Base-by-base conservation (phyloP, 2,797 vertebrate species). In the Hemitrygon akajei region DNA sequence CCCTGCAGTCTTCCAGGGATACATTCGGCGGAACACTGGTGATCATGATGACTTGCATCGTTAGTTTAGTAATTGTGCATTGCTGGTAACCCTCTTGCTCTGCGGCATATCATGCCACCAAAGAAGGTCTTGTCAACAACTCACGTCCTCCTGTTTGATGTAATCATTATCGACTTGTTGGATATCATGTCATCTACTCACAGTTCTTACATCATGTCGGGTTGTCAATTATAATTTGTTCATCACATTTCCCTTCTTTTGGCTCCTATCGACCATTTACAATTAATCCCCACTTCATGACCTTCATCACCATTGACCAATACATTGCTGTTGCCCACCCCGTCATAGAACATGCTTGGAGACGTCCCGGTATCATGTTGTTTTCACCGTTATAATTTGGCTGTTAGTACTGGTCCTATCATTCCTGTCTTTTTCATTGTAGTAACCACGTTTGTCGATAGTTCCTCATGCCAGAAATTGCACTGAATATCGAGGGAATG, bases 281-380 rank as follows among this genome's bases (percentile, higher is more conserved):
- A 56, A n/a, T 25, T 10, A 63, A n/a, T n/a, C 47, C 58, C 30
- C n/a, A n/a, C n/a, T 63, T 87, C 56, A 87, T 87, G 84, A n/a
- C 84, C 30, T 87, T 47, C 14, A 63, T 87, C 60, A 27, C 84
- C 14, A n/a, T 87, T 58, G 84, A 87, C 30, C 84, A 63, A 30
- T 87, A 87, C 84, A 63, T 87, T 2, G 84, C 84, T 87, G 56
- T 87, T 60, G 84, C 56, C 56, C 84, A 87, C 5, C 27, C 84
- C 11, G 30, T 87, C 47, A 60, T 25, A 12, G 10, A 4, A n/a
- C n/a, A n/a, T n/a, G 56, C 27, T 10, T 87, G 84, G 84, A 87
- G 84, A 87, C 7, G 5, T 22, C 56, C 58, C 25, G 22, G 10
- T 87, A 87, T 87, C 63, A 87, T 63, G 22, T 87, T 16, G 14